Evolutionary conservation across 2,797 vertebrate species (phyloP).

Genomic region (Oreortyx pictus): DNA sequence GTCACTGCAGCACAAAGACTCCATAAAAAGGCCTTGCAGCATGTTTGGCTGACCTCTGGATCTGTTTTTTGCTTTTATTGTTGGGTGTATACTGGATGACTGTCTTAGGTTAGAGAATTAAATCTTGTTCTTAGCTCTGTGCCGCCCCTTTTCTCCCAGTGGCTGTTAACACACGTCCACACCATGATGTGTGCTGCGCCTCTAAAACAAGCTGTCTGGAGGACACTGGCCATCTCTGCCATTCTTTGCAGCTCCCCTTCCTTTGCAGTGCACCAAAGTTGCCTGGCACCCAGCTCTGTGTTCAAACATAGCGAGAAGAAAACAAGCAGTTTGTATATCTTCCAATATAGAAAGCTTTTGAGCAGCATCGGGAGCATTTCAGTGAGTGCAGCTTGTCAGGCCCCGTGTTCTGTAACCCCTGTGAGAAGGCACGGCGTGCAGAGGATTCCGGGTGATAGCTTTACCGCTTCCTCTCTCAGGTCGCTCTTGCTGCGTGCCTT

Average conservation of each 20-base stretch:
- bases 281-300: neutral
- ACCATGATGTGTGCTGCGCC: neutral
- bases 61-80: neutral
- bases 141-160: neutral
- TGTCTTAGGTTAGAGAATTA: neutral
- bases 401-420: neutral
- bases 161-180: neutral
- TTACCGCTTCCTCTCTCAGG: neutral
- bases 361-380: neutral
- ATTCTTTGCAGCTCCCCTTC: neutral
- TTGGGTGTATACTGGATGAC: neutral
- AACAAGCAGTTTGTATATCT: neutral
- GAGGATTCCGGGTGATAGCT: neutral
- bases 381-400: neutral
- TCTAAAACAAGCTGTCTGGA: neutral
- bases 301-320: neutral
- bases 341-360: neutral
- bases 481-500: neutral
- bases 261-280: neutral
- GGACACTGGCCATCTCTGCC: neutral
- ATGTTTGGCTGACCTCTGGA: neutral
- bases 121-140: neutral
- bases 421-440: neutral
- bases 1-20: neutral
- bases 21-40: neutral